Conservation (phyloP, 2,113 vertebrate species). For the Tretioscincus oriximinensis region DNA sequence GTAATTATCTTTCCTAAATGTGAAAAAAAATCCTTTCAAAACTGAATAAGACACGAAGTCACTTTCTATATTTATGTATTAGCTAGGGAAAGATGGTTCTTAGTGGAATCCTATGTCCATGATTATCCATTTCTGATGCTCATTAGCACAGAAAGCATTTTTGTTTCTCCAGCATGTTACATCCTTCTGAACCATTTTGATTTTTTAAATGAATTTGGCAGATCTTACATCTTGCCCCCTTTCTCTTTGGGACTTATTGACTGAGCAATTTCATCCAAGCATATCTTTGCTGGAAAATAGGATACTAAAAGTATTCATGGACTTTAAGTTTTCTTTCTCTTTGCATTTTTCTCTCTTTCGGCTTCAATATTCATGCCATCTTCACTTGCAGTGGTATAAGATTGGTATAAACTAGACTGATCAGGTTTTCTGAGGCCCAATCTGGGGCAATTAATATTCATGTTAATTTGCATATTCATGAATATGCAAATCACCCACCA, state of each 20-base stretch:
- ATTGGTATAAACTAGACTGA: no score
- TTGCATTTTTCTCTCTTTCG: background rate
- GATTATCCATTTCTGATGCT: conserved; percentile 1
- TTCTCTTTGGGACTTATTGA: background rate
- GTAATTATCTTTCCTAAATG: conserved; percentile 1
- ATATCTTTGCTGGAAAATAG: background rate
- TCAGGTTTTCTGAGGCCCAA: no score
- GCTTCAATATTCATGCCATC: no score
- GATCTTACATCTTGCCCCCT: background rate
- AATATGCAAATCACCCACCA: no score
- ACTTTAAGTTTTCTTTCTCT: background rate
- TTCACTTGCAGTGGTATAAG: no score
- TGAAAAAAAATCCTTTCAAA: background rate
- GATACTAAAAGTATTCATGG: background rate
- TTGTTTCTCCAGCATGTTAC: background rate
- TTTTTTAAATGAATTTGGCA: background rate
- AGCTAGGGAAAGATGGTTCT: background rate
- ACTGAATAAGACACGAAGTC: background rate
- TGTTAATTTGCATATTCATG: no score
- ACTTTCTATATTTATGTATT: background rate
- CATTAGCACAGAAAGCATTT: background rate
- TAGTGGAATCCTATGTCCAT: background rate
- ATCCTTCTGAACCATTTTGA: background rate
- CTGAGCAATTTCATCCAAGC: background rate
- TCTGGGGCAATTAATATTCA: no score